Evolutionary conservation across 1,140 invertebrate genomes (phyloP).

Genomic region (Microplitis mediator): DNA sequence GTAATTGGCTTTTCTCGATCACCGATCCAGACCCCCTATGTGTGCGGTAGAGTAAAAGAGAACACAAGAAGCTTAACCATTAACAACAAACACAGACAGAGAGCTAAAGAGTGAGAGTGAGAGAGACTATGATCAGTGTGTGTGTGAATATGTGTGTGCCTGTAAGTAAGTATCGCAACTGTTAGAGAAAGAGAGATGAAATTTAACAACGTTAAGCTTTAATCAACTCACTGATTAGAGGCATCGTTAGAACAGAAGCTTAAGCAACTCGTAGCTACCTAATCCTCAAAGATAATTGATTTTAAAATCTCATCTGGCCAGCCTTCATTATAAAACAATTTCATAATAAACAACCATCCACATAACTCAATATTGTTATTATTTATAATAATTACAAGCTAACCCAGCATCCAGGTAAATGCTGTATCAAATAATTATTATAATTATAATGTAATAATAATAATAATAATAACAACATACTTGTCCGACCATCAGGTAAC

Average conservation of each 20-base stretch:
- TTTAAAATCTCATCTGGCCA: neutral
- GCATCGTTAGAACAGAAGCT: conserved; percentile 13
- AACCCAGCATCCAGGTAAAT: neutral
- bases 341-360: no score
- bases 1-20: conserved; percentile 30
- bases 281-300: conserved; percentile 9
- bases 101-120: no score
- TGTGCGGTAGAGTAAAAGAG: neutral
- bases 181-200: neutral
- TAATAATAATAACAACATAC: conserved; percentile 66
- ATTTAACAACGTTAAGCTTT: conserved; percentile 11
- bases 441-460: no score
- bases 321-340: no score
- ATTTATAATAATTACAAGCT: neutral
- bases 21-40: neutral
- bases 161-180: no score
- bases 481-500: conserved; percentile 89
- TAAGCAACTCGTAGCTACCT: neutral
- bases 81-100: no score
- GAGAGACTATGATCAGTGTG: neutral
- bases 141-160: no score
- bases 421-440: neutral
- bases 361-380: no score
- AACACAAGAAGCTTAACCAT: neutral
- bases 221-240: conserved; percentile 23